These are phyloP conservation scores for Malurus elegans DNA, from an alignment of 2,113 vertebrate genomes.

Conservation along the genomic window DNA sequence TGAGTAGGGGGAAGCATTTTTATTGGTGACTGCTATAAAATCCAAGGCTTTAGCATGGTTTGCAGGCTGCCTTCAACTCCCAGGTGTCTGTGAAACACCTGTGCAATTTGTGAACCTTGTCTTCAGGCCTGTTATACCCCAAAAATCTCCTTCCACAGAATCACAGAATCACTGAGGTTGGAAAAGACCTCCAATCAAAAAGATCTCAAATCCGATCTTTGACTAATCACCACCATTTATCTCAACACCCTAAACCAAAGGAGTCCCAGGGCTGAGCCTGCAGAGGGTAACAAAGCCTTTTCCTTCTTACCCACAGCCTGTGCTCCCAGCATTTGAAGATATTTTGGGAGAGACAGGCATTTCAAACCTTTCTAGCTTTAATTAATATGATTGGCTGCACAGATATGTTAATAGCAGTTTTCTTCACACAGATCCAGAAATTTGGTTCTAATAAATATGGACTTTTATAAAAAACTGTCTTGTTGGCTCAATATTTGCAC, in stretches of 20 bases:
- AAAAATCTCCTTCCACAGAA: background rate
- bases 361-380: background rate
- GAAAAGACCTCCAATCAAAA: background rate
- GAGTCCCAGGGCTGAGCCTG: background rate
- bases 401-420: background rate
- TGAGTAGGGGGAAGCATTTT: background rate
- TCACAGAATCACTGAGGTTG: background rate
- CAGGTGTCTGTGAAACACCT: background rate
- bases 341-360: background rate
- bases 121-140: background rate
- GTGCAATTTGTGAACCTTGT: background rate
- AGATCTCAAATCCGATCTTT: background rate
- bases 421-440: background rate
- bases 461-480: fast-evolving
- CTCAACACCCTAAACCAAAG: background rate
- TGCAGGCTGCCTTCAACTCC: background rate
- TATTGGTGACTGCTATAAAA: background rate
- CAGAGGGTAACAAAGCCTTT: fast-evolving
- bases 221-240: background rate
- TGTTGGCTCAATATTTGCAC: background rate
- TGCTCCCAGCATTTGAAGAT: background rate
- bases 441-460: background rate
- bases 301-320: background rate
- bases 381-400: background rate
- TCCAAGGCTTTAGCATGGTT: background rate